phyloP scores from a whole-genome alignment of 1,140 invertebrate genomes.

The Caenorhabditis briggsae region DNA sequence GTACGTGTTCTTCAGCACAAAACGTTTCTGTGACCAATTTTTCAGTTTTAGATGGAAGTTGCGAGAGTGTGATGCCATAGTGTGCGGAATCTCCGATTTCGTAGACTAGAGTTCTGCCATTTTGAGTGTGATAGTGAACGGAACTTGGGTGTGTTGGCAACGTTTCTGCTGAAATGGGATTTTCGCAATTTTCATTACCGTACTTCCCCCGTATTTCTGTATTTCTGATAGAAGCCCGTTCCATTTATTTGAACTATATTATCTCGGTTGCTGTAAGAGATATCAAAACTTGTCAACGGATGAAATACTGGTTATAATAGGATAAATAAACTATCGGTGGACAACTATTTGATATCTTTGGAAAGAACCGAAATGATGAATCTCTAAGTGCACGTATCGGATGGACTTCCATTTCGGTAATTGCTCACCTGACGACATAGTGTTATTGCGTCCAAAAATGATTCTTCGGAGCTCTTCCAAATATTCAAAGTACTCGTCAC shows the following conservation, averaged over 20 bases:
- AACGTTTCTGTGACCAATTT: not conserved
- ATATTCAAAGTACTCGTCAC: constrained; percentile 25
- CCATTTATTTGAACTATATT: not conserved
- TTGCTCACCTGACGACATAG: not conserved
- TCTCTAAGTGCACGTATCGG: no score
- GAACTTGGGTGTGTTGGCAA: not conserved
- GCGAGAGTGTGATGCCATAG: constrained; percentile 6
- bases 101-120: constrained; percentile 13
- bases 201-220: no score
- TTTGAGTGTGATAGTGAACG: constrained; percentile 2
- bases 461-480: constrained; percentile 37
- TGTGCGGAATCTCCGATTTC: not conserved
- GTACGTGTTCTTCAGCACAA: constrained; percentile 40
- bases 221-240: not conserved
- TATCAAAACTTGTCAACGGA: no score
- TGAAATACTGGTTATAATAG: no score
- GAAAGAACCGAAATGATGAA: no score
- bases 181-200: not conserved
- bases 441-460: not conserved
- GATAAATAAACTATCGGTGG: no score
- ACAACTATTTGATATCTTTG: no score
- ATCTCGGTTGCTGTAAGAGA: no score
- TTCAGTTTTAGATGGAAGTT: not conserved
- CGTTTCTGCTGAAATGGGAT: not conserved
- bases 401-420: not conserved